Evolutionary conservation across 2,888 invertebrate species (phyloP).

Genomic region (Trachelus iudaicus): DNA sequence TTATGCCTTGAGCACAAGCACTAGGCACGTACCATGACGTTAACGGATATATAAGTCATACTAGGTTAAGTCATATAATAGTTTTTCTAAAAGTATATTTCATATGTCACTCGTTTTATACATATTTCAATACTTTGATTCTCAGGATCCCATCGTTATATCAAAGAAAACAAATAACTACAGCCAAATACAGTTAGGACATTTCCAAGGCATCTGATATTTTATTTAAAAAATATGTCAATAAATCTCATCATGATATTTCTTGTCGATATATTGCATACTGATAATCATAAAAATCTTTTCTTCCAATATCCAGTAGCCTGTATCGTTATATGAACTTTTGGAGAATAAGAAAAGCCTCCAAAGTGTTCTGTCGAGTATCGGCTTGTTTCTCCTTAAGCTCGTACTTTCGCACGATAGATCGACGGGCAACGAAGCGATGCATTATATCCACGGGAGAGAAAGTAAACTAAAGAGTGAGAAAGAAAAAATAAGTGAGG

Average conservation of each 20-base stretch:
- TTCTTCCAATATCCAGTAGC: background rate
- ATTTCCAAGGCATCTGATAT: background rate
- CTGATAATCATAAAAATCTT: background rate
- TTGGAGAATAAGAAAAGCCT: background rate
- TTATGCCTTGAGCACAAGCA: constrained; percentile 49
- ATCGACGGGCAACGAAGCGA: background rate
- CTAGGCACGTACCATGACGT: constrained; percentile 7
- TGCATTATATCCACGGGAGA: background rate
- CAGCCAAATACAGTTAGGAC: background rate
- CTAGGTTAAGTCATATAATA: background rate
- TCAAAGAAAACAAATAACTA: background rate
- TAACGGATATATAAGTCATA: background rate
- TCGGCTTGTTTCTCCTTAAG: background rate
- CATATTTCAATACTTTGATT: background rate
- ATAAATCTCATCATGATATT: background rate
- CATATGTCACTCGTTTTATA: background rate
- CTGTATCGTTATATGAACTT: background rate
- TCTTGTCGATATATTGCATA: background rate
- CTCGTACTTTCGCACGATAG: background rate
- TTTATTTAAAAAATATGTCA: background rate
- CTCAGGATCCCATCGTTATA: background rate
- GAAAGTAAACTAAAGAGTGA: background rate
- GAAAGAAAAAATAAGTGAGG: constrained; percentile 3
- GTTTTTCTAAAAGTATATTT: background rate
- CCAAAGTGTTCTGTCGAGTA: background rate